These are phyloP conservation scores for Brachionus asplanchnoidis DNA, from an alignment of 1,140 invertebrate species.

Conservation along the genomic window DNA sequence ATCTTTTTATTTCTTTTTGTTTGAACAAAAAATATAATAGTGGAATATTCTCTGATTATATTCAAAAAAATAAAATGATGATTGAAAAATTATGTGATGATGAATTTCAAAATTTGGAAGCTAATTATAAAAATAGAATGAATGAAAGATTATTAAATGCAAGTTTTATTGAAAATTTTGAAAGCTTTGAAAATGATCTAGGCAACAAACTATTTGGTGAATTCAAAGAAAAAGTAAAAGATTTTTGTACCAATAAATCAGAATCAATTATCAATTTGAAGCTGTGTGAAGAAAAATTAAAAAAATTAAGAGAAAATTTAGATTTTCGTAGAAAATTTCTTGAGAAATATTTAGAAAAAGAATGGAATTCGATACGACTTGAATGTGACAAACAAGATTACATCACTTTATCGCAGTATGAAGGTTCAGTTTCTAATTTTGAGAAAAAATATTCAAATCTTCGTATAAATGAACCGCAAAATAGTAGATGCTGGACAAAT, in stretches of 20 bases:
- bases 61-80: background rate
- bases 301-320: background rate
- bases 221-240: background rate
- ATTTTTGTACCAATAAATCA: background rate
- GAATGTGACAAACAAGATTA: too few species aligned
- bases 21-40: background rate
- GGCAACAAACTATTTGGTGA: background rate
- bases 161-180: background rate
- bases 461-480: background rate
- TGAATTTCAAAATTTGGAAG: background rate
- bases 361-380: background rate
- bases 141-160: background rate
- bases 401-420: background rate
- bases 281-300: background rate
- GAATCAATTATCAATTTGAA: background rate
- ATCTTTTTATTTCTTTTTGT: background rate
- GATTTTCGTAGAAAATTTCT: background rate
- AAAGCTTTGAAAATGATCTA: background rate
- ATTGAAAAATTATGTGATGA: background rate
- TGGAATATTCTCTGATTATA: background rate
- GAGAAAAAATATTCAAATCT: background rate
- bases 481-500: background rate
- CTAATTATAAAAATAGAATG: background rate
- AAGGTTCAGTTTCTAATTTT: background rate
- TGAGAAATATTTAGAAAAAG: background rate